Evolutionary conservation across 2,888 invertebrate species (phyloP).

Genomic region (Agrotis ipsilon): DNA sequence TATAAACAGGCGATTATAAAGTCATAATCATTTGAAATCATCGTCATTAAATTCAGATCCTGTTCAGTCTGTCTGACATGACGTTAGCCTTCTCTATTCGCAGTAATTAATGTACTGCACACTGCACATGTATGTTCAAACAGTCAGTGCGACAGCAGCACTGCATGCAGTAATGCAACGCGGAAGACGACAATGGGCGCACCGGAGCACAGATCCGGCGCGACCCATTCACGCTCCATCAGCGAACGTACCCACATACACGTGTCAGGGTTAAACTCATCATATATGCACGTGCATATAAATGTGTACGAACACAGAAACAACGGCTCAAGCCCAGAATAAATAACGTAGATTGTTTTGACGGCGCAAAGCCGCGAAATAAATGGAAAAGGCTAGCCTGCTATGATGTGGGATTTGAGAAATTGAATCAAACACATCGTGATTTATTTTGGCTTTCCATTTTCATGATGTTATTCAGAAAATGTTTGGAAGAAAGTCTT

Average conservation of each 20-base stretch:
- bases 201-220: constrained; percentile 86
- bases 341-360: constrained; percentile 61
- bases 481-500: constrained; percentile 22
- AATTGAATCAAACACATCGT: constrained; percentile 53
- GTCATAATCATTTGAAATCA: constrained; percentile 11
- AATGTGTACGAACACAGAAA: constrained; percentile 42
- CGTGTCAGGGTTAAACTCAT: constrained; percentile 68
- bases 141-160: constrained; percentile 22
- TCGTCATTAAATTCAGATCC: constrained; percentile 26
- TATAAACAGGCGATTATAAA: not conserved
- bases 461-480: constrained; percentile 33
- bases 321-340: constrained; percentile 37
- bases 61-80: constrained; percentile 23
- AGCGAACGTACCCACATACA: constrained; percentile 71
- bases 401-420: constrained; percentile 44
- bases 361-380: constrained; percentile 53
- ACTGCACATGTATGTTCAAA: constrained; percentile 15
- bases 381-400: constrained; percentile 49
- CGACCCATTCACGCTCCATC: constrained; percentile 86
- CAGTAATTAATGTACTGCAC: constrained; percentile 38
- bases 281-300: constrained; percentile 42
- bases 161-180: constrained; percentile 72
- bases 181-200: constrained; percentile 87
- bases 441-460: constrained; percentile 54
- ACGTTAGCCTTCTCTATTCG: constrained; percentile 19